These are phyloP conservation scores for Leucophenga varia DNA, from an alignment of 1,140 invertebrate species.

Conservation along the genomic window DNA sequence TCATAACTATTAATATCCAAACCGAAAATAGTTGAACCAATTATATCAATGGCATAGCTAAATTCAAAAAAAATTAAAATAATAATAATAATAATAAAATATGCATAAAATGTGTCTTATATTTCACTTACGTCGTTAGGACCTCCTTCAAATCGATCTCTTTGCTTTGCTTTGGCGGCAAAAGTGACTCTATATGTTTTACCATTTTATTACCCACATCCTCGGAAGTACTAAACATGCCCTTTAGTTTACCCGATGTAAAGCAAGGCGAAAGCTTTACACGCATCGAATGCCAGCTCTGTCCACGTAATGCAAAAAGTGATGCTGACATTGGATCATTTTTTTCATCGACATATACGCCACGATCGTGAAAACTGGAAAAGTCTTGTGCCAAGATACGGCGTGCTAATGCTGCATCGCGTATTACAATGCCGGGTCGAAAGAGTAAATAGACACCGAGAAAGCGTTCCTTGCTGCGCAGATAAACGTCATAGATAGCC, in stretches of 20 bases:
- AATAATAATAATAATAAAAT: too few relatives aligned
- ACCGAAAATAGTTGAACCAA: slow-evolving; percentile 43
- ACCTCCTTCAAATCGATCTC: slow-evolving; percentile 36
- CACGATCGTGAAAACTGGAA: slow-evolving; percentile 53
- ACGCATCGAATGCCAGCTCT: slow-evolving; percentile 60
- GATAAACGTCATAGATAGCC: slow-evolving; percentile 37
- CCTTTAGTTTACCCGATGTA: slow-evolving; percentile 61
- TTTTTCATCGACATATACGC: slow-evolving; percentile 50
- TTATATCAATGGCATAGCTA: slow-evolving; percentile 43
- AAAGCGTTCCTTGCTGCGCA: slow-evolving; percentile 33
- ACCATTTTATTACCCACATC: slow-evolving; percentile 55
- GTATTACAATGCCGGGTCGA: slow-evolving; percentile 53
- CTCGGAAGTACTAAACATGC: slow-evolving; percentile 59
- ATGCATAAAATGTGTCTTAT: too few relatives aligned
- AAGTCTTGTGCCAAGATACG: slow-evolving; percentile 57
- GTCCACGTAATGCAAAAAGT: slow-evolving; percentile 56
- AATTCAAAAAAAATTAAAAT: neutral
- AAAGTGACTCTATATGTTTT: slow-evolving; percentile 21
- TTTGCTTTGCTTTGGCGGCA: slow-evolving; percentile 20
- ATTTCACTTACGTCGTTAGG: slow-evolving; percentile 20
- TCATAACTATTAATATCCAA: slow-evolving; percentile 42
- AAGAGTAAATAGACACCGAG: slow-evolving; percentile 48
- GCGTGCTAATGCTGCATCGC: slow-evolving; percentile 57
- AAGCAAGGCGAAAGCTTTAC: slow-evolving; percentile 61
- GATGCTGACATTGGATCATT: slow-evolving; percentile 48